Evolutionary conservation across 2,113 vertebrate genomes (phyloP).

Genomic region (Ochotona curzoniae): DNA sequence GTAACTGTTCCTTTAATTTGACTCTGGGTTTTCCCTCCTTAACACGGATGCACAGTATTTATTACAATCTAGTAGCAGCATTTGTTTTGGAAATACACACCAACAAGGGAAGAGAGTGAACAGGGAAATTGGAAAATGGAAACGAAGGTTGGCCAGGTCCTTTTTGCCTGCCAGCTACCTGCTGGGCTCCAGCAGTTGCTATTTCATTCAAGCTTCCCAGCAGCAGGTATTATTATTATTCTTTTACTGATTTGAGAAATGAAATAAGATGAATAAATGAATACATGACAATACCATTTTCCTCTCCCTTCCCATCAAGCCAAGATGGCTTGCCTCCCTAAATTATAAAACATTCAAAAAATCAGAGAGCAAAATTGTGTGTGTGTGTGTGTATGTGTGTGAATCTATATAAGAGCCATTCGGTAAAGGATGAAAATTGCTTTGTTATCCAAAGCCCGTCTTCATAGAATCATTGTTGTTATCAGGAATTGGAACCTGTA

Average conservation of each 20-base stretch:
- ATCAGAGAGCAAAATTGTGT: slow-evolving; percentile 8
- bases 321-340: slow-evolving; percentile 1
- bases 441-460: slow-evolving; percentile 18
- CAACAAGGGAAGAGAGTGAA: not conserved
- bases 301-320: not conserved
- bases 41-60: not conserved
- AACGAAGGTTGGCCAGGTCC: not conserved
- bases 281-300: slow-evolving; percentile 39
- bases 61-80: not conserved
- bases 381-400: not conserved
- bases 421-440: slow-evolving; percentile 25
- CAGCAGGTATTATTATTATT: not conserved
- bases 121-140: not conserved
- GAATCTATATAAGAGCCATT: not conserved
- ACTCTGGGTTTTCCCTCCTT: not conserved
- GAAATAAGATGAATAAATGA: slow-evolving; percentile 9
- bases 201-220: not conserved
- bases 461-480: slow-evolving; percentile 27
- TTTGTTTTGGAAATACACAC: not conserved
- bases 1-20: not conserved
- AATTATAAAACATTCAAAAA: slow-evolving; percentile 56
- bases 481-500: not conserved
- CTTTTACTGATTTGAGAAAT: not conserved
- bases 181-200: not conserved
- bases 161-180: not conserved